These are phyloP conservation scores for Drosophila testacea DNA, from an alignment of 2,888 invertebrate genomes.

Conservation along the genomic window DNA sequence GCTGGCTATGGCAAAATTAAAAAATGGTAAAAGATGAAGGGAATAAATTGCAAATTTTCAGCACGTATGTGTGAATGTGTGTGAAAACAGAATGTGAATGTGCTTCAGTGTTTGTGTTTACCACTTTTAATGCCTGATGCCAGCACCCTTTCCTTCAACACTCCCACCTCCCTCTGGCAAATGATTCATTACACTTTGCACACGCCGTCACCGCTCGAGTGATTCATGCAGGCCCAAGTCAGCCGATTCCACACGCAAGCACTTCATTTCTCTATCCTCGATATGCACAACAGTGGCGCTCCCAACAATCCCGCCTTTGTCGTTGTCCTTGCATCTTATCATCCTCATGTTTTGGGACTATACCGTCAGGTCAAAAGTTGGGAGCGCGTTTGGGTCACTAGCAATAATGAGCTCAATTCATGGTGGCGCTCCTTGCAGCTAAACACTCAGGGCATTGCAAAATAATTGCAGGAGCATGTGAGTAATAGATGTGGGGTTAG, in stretches of 20 bases:
- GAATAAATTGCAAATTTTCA: slow-evolving; percentile 69
- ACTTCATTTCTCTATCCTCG: slow-evolving; percentile 46
- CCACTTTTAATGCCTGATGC: slow-evolving; percentile 42
- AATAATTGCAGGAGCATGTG: slow-evolving; percentile 32
- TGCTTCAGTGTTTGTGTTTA: slow-evolving; percentile 40
- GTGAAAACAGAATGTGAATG: slow-evolving; percentile 12
- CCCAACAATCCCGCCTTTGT: slow-evolving; percentile 39
- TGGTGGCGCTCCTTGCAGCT: slow-evolving; percentile 41
- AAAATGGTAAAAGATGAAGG: slow-evolving; percentile 45
- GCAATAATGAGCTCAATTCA: slow-evolving; percentile 50
- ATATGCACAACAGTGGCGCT: slow-evolving; percentile 36
- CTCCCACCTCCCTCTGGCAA: slow-evolving; percentile 19
- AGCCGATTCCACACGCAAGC: slow-evolving; percentile 60
- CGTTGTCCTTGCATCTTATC: slow-evolving; percentile 36
- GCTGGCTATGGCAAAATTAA: slow-evolving; percentile 25
- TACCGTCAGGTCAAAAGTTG: slow-evolving; percentile 19
- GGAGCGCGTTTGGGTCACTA: slow-evolving; percentile 46
- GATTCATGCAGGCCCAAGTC: slow-evolving; percentile 61
- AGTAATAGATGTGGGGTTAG: slow-evolving; percentile 23
- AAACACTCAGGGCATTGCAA: slow-evolving; percentile 10
- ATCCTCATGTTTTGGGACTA: neutral
- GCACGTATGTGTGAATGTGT: slow-evolving; percentile 50
- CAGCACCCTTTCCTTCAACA: slow-evolving; percentile 31
- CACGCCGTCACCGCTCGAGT: slow-evolving; percentile 57
- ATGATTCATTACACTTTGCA: slow-evolving; percentile 70